phyloP scores from a whole-genome alignment of 2,113 vertebrate genomes.

The Nanger granti region DNA sequence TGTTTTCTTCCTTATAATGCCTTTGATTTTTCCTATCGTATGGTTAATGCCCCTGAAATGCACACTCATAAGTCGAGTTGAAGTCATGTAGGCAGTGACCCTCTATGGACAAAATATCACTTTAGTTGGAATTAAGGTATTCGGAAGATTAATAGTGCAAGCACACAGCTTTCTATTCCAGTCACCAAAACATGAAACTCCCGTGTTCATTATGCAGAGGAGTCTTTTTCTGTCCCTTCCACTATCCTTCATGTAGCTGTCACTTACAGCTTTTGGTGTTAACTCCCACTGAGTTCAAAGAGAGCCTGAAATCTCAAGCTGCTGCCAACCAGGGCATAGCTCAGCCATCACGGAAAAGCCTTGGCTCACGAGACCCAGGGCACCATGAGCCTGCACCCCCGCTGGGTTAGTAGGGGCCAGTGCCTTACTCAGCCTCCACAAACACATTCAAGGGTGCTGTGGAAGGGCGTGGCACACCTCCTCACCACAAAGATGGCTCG shows the following conservation, averaged over 20 bases:
- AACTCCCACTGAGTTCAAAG: conserved; percentile 71
- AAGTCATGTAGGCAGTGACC: neutral
- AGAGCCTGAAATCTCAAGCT: conserved; percentile 16
- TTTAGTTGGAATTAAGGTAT: neutral
- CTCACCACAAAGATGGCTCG: neutral
- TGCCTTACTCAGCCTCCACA: neutral
- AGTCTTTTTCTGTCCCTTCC: neutral
- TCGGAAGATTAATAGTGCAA: neutral
- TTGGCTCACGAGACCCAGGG: conserved; percentile 17
- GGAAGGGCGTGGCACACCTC: neutral
- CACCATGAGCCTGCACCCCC: neutral
- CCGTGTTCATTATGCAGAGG: neutral
- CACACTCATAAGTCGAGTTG: neutral
- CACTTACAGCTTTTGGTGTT: neutral
- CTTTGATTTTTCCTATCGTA: neutral
- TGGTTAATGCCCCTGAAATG: neutral
- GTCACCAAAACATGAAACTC: neutral
- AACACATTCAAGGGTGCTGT: neutral
- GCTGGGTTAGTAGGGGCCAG: neutral
- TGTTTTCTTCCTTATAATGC: neutral
- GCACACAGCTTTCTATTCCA: neutral
- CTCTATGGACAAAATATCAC: neutral
- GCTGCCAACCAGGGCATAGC: neutral
- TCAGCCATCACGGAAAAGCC: conserved; percentile 32
- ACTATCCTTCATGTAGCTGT: neutral